Percentiles rank a stretch among this genome's conserved stretches.
Conservation (phyloP, 2,797 vertebrate genomes). For the Limosa lapponica region DNA sequence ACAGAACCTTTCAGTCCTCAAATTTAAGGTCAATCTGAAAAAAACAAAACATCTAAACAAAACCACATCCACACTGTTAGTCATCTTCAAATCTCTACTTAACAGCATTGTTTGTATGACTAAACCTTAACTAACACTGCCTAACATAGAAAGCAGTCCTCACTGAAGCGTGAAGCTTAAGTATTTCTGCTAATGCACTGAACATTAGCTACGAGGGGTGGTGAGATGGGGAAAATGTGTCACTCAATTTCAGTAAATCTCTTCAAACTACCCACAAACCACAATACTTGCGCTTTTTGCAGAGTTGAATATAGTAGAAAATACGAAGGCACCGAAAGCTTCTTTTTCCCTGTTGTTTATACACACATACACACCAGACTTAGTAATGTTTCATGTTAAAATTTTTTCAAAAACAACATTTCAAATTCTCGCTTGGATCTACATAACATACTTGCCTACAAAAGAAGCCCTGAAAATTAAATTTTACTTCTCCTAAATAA, state of each 20-base stretch:
- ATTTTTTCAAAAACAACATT: not conserved
- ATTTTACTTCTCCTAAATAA: not conserved
- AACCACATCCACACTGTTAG: not conserved
- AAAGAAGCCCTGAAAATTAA: not conserved
- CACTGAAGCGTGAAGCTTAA: not conserved
- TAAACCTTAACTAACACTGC: not conserved
- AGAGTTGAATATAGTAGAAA: not conserved
- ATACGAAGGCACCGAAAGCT: not conserved
- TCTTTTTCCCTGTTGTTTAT: not conserved
- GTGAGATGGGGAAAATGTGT: not conserved
- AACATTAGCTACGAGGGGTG: not conserved
- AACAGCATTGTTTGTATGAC: not conserved
- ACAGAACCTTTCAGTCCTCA: not conserved
- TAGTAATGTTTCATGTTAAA: not conserved
- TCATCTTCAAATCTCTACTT: not conserved
- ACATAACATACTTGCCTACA: not conserved
- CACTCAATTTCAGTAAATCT: not conserved
- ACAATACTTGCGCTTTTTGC: not conserved
- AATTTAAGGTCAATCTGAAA: not conserved
- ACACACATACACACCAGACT: not conserved
- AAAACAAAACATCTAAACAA: not conserved
- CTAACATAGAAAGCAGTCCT: not conserved
- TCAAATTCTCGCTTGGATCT: not conserved
- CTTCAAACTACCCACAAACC: slow-evolving; percentile 31
- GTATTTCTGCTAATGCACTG: not conserved